Percentiles rank a stretch among this genome's conserved stretches.
phyloP scores from a whole-genome alignment of 1,140 invertebrate species.

The Dendrolimus kikuchii region DNA sequence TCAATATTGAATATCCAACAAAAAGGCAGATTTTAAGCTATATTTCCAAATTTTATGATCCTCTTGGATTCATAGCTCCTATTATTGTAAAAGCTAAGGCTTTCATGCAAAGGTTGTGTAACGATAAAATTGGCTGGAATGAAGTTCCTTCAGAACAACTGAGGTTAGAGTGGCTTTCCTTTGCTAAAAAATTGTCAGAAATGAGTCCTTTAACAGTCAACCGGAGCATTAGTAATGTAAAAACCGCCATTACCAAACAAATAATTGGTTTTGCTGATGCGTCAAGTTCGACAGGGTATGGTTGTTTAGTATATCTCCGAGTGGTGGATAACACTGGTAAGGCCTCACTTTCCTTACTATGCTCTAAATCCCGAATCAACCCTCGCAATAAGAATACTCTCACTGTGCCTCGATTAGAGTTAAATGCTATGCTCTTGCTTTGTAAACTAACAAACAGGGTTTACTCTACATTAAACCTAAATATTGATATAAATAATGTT shows the following conservation, averaged over 20 bases:
- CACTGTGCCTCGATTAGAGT: constrained; percentile 8
- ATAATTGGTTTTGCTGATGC: constrained; percentile 6
- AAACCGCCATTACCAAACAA: not conserved
- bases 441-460: constrained; percentile 5
- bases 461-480: constrained; percentile 4
- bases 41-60: too few relatives aligned
- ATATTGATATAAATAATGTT: constrained; percentile 8
- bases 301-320: constrained; percentile 7
- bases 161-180: too few relatives aligned
- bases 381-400: constrained; percentile 6
- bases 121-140: too few relatives aligned
- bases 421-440: constrained; percentile 10
- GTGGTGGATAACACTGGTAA: constrained; percentile 5
- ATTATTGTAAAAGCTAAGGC: too few relatives aligned
- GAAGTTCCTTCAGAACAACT: too few relatives aligned
- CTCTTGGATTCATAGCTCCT: too few relatives aligned
- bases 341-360: constrained; percentile 7
- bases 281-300: constrained; percentile 6
- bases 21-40: too few relatives aligned
- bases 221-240: not conserved
- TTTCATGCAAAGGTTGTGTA: too few relatives aligned
- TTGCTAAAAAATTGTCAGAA: too few relatives aligned
- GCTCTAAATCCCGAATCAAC: constrained; percentile 12
- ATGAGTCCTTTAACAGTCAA: constrained; percentile 2
- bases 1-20: too few relatives aligned